Conservation (phyloP, 2,888 invertebrate species). For the Drosophila niveifrons region DNA sequence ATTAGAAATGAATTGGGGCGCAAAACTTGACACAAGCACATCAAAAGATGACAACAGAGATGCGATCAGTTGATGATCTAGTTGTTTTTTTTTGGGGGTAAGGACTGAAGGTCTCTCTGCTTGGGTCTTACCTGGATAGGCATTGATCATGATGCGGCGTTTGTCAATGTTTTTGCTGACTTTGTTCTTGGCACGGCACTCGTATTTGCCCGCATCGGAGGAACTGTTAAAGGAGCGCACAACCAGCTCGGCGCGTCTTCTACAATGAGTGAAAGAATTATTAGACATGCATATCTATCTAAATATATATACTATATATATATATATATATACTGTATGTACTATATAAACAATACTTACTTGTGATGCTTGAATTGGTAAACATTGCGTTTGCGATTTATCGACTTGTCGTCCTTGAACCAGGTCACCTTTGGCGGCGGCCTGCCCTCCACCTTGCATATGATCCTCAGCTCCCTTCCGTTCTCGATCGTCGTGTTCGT, state of each 20-base stretch:
- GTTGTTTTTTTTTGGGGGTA: background rate
- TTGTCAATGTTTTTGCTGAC: constrained; percentile 83
- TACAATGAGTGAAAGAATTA: constrained; percentile 82
- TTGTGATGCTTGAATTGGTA: constrained; percentile 85
- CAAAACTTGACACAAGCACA: constrained; percentile 45
- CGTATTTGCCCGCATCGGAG: constrained; percentile 92
- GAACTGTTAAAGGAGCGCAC: constrained; percentile 90
- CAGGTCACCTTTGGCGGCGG: constrained; percentile 94
- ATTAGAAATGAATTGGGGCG: constrained; percentile 79
- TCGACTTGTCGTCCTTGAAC: constrained; percentile 91
- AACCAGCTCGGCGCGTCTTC: constrained; percentile 93
- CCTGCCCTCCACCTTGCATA: constrained; percentile 91
- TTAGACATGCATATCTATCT: background rate
- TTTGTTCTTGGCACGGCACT: constrained; percentile 91
- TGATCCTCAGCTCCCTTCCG: constrained; percentile 88
- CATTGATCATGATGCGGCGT: constrained; percentile 84
- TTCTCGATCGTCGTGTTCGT: constrained; percentile 81
- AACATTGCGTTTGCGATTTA: constrained; percentile 84
- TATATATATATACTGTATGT: background rate
- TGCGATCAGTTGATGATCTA: constrained; percentile 1
- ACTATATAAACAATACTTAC: constrained; percentile 70
- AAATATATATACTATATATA: background rate
- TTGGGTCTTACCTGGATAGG: constrained; percentile 82
- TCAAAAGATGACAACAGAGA: constrained; percentile 36
- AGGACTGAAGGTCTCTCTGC: background rate